Conservation (phyloP, 2,888 invertebrate genomes). For the Epirrhoe tristata region DNA sequence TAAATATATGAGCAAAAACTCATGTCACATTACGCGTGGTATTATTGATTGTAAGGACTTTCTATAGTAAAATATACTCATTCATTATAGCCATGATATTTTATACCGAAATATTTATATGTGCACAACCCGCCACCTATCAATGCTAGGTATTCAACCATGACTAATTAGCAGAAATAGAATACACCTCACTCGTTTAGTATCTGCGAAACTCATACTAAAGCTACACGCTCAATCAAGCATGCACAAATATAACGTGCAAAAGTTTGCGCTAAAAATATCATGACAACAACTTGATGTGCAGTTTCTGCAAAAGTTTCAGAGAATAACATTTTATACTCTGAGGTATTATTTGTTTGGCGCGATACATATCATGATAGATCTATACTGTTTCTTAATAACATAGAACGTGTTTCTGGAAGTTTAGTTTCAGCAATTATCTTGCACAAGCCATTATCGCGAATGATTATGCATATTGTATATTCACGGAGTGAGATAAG, state of each 20-base stretch:
- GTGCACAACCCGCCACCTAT: background rate
- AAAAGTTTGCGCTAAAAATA: conserved; percentile 1
- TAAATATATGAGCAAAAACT: background rate
- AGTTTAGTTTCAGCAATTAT: background rate
- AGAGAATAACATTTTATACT: background rate
- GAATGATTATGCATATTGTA: conserved; percentile 2
- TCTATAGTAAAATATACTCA: too few relatives aligned
- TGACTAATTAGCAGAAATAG: conserved; percentile 1
- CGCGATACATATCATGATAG: background rate
- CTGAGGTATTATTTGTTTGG: background rate
- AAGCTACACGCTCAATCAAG: background rate
- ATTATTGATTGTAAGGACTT: background rate
- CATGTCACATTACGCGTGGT: background rate
- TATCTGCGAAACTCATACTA: background rate
- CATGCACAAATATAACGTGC: background rate
- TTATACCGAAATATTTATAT: background rate
- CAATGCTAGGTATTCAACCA: background rate
- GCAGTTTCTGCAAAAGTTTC: background rate
- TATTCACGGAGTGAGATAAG: background rate
- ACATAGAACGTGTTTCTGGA: background rate
- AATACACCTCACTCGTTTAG: background rate
- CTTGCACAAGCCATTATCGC: background rate
- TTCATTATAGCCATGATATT: too few relatives aligned
- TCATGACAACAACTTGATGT: background rate
- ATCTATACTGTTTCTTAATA: background rate